Base-by-base conservation (phyloP, 2,113 vertebrate genomes). In the Etheostoma spectabile region DNA sequence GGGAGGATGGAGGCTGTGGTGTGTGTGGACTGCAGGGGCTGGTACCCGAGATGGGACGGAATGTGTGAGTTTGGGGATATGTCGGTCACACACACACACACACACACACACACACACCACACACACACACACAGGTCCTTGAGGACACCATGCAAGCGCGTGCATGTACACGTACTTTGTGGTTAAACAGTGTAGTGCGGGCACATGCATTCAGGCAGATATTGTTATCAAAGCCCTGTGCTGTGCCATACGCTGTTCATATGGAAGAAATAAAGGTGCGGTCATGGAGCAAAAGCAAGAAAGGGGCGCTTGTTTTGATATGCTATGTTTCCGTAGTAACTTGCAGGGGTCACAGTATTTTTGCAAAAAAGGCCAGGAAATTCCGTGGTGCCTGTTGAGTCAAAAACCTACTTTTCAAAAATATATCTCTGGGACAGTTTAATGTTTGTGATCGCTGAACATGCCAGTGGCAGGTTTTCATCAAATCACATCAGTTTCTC, bases 221-320 rank as follows among this genome's bases (percentile, higher is more conserved):
- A 63, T 56, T 87, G 75, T 78, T 83, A 82, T 88, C 69, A 65
- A 62, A 62, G 55, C 52, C 33, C 27, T 66, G n/a, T 2, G 56
- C 76, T 71, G 79, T 75, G 88, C 80, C 83, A 79, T 71, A 84
- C 78, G 35, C 64, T 62, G 74, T 82, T 89, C 91, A 92, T 84
- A 89, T 92, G 88, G 90, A 92, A 90, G 88, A 87, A 92, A 90
- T 87, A 85, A 88, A 91, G 88, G 86, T 92, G 86, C 73, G 79
- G n/a, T 91, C 88, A 88, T 84, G 79, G 84, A 86, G 89, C 64
- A 67, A 69, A 70, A 10, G 68, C 83, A 80, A 83, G 74, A 85
- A 75, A 60, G 57, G 74, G 69, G 74, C 24, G 83, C 84, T 85
- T 91, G 87, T 91, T 92, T 91, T 91, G 80, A 89, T 91, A 79